Evolutionary conservation across 2,113 vertebrate species (phyloP).

Genomic region (Aptenodytes patagonicus): DNA sequence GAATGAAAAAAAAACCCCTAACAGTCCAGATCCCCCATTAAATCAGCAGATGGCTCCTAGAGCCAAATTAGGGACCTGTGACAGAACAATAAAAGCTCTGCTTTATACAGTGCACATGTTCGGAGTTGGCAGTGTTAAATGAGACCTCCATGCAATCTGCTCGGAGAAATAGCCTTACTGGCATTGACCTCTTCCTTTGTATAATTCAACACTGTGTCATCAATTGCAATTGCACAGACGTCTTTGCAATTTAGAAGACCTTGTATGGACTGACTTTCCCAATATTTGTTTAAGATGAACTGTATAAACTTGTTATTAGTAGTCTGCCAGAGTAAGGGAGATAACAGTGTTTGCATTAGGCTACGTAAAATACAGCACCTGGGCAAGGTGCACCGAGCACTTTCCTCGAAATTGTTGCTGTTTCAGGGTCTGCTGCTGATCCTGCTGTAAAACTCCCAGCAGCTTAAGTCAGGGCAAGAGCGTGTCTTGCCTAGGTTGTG

Average conservation of each 20-base stretch:
- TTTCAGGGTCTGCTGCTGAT: not conserved
- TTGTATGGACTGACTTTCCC: conserved; percentile 35
- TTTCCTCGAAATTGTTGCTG: not conserved
- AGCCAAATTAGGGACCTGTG: conserved; percentile 47
- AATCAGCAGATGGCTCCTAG: conserved; percentile 49
- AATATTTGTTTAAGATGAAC: conserved; percentile 64
- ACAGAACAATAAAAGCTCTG: conserved; percentile 44
- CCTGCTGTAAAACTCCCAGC: not conserved
- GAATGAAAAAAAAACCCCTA: not conserved
- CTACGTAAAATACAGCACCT: not conserved
- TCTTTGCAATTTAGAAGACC: conserved; percentile 31
- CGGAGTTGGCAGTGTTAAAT: conserved; percentile 37
- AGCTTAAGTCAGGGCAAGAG: not conserved
- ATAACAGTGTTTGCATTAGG: conserved; percentile 28
- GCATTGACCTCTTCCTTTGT: conserved; percentile 32
- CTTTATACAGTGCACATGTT: conserved; percentile 10
- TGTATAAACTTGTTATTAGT: conserved; percentile 43
- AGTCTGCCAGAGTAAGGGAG: not conserved
- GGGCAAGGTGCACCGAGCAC: not conserved
- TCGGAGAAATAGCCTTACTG: conserved; percentile 9
- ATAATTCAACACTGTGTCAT: not conserved
- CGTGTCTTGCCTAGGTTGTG: not conserved
- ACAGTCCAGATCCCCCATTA: conserved; percentile 34
- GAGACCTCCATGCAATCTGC: conserved; percentile 27
- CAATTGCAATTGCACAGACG: not conserved